Percentiles rank a stretch among this genome's conserved stretches.
Evolutionary conservation across 2,797 vertebrate genomes (phyloP).

Genomic region (Enoplosus armatus): DNA sequence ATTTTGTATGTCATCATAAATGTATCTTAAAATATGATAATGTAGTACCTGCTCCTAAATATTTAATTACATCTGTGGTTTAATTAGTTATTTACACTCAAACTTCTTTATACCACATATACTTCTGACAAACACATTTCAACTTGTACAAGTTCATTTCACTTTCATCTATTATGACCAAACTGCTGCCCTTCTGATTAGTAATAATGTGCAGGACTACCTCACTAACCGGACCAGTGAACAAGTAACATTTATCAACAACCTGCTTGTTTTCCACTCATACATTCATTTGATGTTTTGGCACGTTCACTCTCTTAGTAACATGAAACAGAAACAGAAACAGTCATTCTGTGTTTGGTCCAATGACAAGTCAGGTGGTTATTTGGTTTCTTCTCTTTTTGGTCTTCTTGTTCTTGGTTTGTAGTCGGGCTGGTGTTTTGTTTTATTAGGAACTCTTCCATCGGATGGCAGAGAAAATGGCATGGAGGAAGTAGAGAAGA

Average conservation of each 20-base stretch:
- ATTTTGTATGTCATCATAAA: not conserved
- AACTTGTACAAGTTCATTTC: not conserved
- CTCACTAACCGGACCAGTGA: not conserved
- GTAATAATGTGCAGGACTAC: not conserved
- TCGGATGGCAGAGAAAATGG: conserved; percentile 80
- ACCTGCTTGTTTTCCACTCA: conserved; percentile 1
- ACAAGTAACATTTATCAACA: not conserved
- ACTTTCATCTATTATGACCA: not conserved
- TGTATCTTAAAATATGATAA: not conserved
- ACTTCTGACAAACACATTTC: not conserved
- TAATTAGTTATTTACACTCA: conserved; percentile 10
- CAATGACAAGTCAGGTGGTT: not conserved
- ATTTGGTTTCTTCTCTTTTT: conserved; percentile 4
- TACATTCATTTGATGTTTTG: not conserved
- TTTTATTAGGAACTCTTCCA: conserved; percentile 77
- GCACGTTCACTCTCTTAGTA: not conserved
- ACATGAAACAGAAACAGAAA: not conserved
- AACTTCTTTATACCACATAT: not conserved
- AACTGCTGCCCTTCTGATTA: not conserved
- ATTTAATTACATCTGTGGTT: not conserved
- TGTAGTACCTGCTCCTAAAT: not conserved
- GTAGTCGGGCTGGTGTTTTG: not conserved
- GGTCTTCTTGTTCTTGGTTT: not conserved
- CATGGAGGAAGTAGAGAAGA: conserved; percentile 81
- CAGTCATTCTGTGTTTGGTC: not conserved